Percentiles rank a stretch among this genome's conserved stretches.
Evolutionary conservation across 2,797 vertebrate species (phyloP).

Genomic region (Pempheris klunzingeri): DNA sequence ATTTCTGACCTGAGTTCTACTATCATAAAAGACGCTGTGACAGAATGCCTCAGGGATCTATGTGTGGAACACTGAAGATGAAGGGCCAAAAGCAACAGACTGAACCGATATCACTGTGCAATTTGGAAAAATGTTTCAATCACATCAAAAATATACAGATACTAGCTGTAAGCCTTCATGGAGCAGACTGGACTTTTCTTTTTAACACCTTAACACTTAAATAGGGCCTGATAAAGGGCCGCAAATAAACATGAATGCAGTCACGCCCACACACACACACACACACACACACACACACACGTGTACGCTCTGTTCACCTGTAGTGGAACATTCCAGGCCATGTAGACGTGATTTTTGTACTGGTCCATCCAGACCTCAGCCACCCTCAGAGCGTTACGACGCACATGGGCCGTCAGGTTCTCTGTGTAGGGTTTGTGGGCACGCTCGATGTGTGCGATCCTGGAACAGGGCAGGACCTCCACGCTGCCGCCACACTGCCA

Average conservation of each 20-base stretch:
- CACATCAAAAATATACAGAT: background rate
- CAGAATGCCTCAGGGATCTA: background rate
- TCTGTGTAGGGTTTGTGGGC: constrained; percentile 96
- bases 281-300: background rate
- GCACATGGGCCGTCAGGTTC: constrained; percentile 92
- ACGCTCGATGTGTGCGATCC: constrained; percentile 96
- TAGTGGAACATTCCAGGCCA: constrained; percentile 97
- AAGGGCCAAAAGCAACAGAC: background rate
- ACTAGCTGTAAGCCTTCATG: background rate
- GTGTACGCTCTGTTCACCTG: constrained; percentile 83
- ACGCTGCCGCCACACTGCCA: constrained; percentile 97
- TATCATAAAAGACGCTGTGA: too few relatives aligned
- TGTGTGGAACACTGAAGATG: background rate
- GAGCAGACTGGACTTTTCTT: too few relatives aligned
- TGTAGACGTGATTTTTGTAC: constrained; percentile 96
- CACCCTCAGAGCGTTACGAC: constrained; percentile 93
- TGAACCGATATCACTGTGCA: background rate
- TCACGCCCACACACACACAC: background rate
- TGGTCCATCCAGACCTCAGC: constrained; percentile 99
- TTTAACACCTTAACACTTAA: too few relatives aligned
- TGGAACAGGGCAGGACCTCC: constrained; percentile 95
- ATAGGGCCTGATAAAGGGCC: too few relatives aligned
- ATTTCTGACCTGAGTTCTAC: too few relatives aligned
- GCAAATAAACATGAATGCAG: background rate
- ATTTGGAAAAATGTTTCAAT: background rate